phyloP scores from a whole-genome alignment of 2,888 invertebrate species.

The Tubulanus polymorphus region DNA sequence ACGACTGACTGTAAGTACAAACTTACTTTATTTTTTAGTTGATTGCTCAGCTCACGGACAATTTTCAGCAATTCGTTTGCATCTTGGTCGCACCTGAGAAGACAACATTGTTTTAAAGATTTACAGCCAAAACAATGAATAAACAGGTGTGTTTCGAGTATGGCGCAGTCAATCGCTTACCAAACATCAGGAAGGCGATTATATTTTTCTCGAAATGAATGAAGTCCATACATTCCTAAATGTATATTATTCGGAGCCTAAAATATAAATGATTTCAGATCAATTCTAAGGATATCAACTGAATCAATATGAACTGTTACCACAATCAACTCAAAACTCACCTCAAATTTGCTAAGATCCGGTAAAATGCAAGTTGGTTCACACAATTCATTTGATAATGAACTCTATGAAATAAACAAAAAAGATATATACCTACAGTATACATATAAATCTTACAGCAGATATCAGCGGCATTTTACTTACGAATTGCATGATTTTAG shows the following conservation, averaged over 20 bases:
- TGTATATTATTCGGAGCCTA: constrained; percentile 41
- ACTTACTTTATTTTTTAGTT: constrained; percentile 19
- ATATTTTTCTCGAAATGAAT: constrained; percentile 30
- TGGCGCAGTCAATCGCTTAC: constrained; percentile 23
- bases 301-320: not conserved
- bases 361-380: constrained; percentile 34
- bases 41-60: constrained; percentile 13
- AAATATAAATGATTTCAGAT: constrained; percentile 5
- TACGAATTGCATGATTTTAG: constrained; percentile 37
- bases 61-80: constrained; percentile 20
- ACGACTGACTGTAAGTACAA: constrained; percentile 5
- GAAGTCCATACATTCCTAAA: constrained; percentile 38
- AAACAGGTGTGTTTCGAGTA: not conserved
- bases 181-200: constrained; percentile 36
- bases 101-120: not conserved
- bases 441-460: not conserved
- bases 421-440: too few relatives aligned
- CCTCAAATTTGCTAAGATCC: constrained; percentile 45
- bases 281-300: not conserved
- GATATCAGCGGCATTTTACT: constrained; percentile 21
- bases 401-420: constrained; percentile 29
- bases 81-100: constrained; percentile 24
- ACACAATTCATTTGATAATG: constrained; percentile 34
- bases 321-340: constrained; percentile 18
- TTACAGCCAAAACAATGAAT: not conserved